Evolutionary conservation across 2,113 vertebrate genomes (phyloP), one percentile per base, ranked within the genome.

Genomic region (Acanthisitta chloris): DNA sequence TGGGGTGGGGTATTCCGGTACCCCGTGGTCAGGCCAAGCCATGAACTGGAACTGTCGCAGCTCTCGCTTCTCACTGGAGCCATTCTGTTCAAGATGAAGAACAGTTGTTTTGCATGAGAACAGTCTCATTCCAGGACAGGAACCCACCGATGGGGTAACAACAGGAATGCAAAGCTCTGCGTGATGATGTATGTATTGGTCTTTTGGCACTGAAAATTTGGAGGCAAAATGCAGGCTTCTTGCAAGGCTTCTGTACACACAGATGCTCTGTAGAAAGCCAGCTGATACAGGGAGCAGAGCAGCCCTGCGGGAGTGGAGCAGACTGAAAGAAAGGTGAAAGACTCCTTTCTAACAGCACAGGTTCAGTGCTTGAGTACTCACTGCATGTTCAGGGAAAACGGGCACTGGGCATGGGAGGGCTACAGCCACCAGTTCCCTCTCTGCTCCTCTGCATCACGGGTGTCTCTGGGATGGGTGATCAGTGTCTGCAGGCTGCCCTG

Each of bases 1-100:
- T 0, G 99, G 99, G 26, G 99, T 99, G 4, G 99, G 99, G 90
- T 99, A 99, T 94, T 99, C 99, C 0, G 99, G 99, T 43, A 99
- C 99, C 8, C 99, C 99, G 0, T 99, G 99, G 95, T 99, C 99
- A 0, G 99, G 99, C 99, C 99, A 99, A 61, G 99, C 99, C 98
- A 99, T 98, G 94, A 99, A 99, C 97, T 99, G 99, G 98, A 99
- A 99, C 97, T 99, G 99, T 24, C 99, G 98, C 11, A 99, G 98
- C 91, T 99, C 99, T 91, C 99, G 97, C 96, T 99, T 99, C 97
- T 99, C 99, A 90, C 98, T 99, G 65, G 99, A 99, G 78, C 99
- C 99, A 6, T 98, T 99, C 99, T 99, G 97, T 89, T 20, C 18
- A 81, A 65, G 33, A 92, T 74, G 88, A 90, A 93, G 34, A 52